A percentile compares a stretch with the other conserved stretches of the same genome.
Evolutionary conservation across 2,113 vertebrate genomes (phyloP).

Genomic region (Phaethon lepturus): DNA sequence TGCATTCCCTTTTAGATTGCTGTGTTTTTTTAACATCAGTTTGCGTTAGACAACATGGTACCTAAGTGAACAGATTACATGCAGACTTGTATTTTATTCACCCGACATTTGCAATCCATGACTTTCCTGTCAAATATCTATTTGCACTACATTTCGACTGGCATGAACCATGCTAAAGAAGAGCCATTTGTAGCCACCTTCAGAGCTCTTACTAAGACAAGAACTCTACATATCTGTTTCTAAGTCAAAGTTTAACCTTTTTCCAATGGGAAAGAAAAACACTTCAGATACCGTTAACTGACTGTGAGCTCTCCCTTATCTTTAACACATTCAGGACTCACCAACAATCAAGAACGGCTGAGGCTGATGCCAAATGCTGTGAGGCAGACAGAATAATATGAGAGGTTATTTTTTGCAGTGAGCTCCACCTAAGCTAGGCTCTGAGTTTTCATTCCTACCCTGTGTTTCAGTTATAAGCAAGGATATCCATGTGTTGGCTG

Average conservation of each 20-base stretch:
- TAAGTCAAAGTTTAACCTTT: conserved; percentile 9
- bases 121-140: neutral
- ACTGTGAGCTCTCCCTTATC: neutral
- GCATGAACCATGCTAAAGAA: neutral
- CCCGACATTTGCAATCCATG: accelerated
- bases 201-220: neutral
- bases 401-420: neutral
- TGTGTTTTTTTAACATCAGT: neutral
- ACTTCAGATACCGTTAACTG: neutral
- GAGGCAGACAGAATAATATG: neutral
- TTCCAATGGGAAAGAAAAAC: neutral
- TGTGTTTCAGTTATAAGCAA: neutral
- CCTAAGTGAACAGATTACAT: neutral
- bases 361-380: neutral
- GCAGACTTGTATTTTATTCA: neutral
- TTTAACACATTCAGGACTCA: neutral
- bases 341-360: neutral
- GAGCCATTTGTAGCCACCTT: neutral
- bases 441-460: neutral
- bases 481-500: neutral
- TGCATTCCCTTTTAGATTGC: neutral
- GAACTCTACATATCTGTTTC: neutral
- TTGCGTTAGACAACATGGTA: neutral
- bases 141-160: neutral
- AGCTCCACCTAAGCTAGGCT: neutral